phyloP scores from a whole-genome alignment of 1,140 invertebrate species.

The Wasmannia auropunctata region DNA sequence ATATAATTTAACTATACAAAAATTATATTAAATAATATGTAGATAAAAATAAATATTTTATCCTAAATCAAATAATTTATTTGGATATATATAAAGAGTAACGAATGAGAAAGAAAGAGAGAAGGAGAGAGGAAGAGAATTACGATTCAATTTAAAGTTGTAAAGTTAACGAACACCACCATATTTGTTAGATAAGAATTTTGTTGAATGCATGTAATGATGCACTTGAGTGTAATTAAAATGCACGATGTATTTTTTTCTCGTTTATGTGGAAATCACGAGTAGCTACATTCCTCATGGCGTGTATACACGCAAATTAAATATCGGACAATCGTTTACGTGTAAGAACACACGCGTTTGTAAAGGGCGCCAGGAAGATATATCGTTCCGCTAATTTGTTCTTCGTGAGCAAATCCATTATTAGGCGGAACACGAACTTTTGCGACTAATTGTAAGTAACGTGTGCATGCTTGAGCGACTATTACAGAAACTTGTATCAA shows the following conservation, averaged over 20 bases:
- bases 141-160: not conserved
- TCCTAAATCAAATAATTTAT: not conserved
- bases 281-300: conserved; percentile 55
- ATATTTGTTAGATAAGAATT: conserved; percentile 60
- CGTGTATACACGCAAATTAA: conserved; percentile 80
- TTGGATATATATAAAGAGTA: not conserved
- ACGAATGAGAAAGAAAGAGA: not conserved
- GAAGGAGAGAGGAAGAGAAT: not conserved
- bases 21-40: not conserved
- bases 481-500: conserved; percentile 50
- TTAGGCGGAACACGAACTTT: conserved; percentile 80
- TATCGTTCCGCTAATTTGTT: conserved; percentile 83
- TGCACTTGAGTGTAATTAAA: conserved; percentile 57
- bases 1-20: not conserved
- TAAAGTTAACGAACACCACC: not conserved
- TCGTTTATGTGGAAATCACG: conserved; percentile 67
- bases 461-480: conserved; percentile 50
- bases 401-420: conserved; percentile 82
- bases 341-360: conserved; percentile 78
- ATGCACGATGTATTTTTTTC: conserved; percentile 31
- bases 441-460: conserved; percentile 71
- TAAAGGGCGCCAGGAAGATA: conserved; percentile 80
- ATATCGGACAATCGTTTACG: conserved; percentile 78
- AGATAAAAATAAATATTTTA: not conserved
- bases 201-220: conserved; percentile 30